Evolutionary conservation across 1,140 invertebrate genomes (phyloP), one percentile per base, ranked within the genome.

Genomic region (Nymphalis io): DNA sequence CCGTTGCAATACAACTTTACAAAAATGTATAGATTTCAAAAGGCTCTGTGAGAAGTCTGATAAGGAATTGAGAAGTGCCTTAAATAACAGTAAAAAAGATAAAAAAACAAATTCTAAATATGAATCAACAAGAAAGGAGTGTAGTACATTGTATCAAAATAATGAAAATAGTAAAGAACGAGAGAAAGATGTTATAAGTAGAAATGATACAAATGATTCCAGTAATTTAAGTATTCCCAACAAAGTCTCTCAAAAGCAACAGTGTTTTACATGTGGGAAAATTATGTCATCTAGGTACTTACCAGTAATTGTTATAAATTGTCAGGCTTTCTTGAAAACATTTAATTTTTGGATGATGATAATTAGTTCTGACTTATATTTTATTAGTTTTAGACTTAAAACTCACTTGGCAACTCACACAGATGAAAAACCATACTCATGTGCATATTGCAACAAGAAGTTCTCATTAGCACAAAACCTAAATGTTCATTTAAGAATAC

Each of bases 391-490:
- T 81, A 96, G 98, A 74, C 89, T 98, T 38, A 98, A 98, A 87
- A 98, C 97, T 0, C 98, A 99, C 88, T 95, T 98, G 94, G 91
- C 96, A 15, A 93, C 98, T 18, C 98, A 99, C 83, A 98, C 97
- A 0, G 97, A 97, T 6, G 97, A 98, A 80, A 96, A 97, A 72
- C 97, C 97, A 0, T 98, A 96, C 81, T 94, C 95, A 66, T 99
- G 98, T 75, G 64, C 72, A 10, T 78, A 85, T 53, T 93, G 92
- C 57, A 70, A 73, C 16, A 92, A 89, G 72, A 83, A 74, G 15
- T 93, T 93, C 74, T 78, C 89, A 42, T 58, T 91, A 63, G 73
- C 78, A 63, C 85, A 91, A 65, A 92, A 88, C 68, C 71, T 92
- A 3, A 91, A 89, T 82, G 86, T 92, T 13, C 94, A 95, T 75